These are phyloP conservation scores for Lacanobia wlatinum DNA, from an alignment of 2,888 invertebrate species.

Conservation along the genomic window DNA sequence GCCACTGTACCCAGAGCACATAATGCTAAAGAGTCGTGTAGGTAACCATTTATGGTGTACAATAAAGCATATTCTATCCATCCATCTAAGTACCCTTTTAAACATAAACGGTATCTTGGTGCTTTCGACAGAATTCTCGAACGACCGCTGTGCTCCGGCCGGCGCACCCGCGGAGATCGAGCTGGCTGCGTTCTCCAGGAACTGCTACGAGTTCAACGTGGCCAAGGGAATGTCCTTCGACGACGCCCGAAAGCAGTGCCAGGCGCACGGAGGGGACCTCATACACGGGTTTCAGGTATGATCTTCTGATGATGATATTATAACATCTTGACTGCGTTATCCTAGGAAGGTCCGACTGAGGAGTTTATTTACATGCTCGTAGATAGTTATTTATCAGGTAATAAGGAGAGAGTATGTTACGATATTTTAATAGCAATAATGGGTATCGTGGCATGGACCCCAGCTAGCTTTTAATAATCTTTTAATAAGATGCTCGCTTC, in stretches of 20 bases:
- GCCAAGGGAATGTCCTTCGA: constrained; percentile 95
- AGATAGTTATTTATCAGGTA: too few relatives aligned
- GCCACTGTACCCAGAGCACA: too few relatives aligned
- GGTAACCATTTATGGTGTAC: too few relatives aligned
- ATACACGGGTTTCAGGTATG: constrained; percentile 92
- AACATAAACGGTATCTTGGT: neutral
- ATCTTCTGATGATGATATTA: neutral
- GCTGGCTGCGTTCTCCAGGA: constrained; percentile 95
- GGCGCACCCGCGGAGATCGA: constrained; percentile 95
- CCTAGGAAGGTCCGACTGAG: neutral
- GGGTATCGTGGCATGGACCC: neutral
- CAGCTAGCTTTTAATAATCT: too few relatives aligned
- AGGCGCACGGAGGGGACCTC: constrained; percentile 93
- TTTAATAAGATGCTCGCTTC: too few relatives aligned
- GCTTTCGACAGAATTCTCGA: constrained; percentile 94
- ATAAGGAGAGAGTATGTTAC: neutral
- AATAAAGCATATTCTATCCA: too few relatives aligned
- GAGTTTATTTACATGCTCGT: too few relatives aligned
- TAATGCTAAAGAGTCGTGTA: too few relatives aligned
- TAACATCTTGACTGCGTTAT: neutral
- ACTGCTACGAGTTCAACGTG: constrained; percentile 97
- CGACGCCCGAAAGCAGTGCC: constrained; percentile 94
- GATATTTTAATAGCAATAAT: neutral
- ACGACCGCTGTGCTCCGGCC: constrained; percentile 95
- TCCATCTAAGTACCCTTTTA: too few relatives aligned